Evolutionary conservation across 2,797 vertebrate genomes (phyloP).

Genomic region (Lycodopsis pacificus): DNA sequence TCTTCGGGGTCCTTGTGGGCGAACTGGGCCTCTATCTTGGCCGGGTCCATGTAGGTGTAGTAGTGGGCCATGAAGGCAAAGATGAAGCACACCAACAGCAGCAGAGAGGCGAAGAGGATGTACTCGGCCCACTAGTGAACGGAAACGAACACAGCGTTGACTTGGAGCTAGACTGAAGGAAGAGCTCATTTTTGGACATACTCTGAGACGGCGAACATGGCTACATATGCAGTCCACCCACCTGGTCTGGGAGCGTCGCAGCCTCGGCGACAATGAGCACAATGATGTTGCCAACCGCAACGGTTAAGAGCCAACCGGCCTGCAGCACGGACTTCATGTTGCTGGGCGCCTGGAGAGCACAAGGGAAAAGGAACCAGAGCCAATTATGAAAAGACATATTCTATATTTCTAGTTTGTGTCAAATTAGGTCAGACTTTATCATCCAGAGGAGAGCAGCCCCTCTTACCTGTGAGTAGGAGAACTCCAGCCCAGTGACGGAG

Average conservation of each 20-base stretch:
- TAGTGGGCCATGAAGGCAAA: slow-evolving; percentile 93
- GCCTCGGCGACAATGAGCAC: slow-evolving; percentile 93
- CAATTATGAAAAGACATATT: not conserved
- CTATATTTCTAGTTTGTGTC: not conserved
- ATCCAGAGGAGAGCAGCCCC: not conserved
- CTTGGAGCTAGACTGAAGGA: not conserved
- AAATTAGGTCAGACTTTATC: not conserved
- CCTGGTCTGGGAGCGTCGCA: slow-evolving; percentile 86
- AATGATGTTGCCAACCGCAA: slow-evolving; percentile 94
- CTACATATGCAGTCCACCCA: slow-evolving; percentile 57
- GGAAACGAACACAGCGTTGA: slow-evolving; percentile 7
- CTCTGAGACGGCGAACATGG: not conserved
- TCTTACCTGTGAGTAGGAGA: slow-evolving; percentile 96
- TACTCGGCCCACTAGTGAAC: slow-evolving; percentile 94
- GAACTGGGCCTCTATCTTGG: slow-evolving; percentile 88
- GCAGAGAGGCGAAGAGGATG: slow-evolving; percentile 90
- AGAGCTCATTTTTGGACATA: not conserved
- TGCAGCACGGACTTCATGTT: slow-evolving; percentile 99
- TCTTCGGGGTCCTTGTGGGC: slow-evolving; percentile 66
- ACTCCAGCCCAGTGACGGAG: slow-evolving; percentile 95
- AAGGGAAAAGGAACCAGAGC: not conserved
- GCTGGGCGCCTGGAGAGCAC: slow-evolving; percentile 88
- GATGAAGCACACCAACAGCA: slow-evolving; percentile 88
- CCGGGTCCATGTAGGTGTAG: slow-evolving; percentile 92
- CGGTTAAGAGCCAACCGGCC: slow-evolving; percentile 94